Conservation (phyloP, 2,888 invertebrate genomes). For the Epicampocera succincta region DNA sequence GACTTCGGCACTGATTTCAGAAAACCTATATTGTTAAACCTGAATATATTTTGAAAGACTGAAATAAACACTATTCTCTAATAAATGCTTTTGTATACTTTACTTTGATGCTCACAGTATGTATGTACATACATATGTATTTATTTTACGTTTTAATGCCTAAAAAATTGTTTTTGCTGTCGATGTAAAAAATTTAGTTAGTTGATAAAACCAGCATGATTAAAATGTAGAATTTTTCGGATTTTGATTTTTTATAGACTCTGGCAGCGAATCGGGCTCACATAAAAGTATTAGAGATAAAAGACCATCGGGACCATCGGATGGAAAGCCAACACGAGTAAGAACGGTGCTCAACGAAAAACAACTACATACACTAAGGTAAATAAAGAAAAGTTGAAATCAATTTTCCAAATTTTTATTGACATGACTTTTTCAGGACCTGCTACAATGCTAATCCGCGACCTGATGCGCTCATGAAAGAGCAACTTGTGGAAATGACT, state of each 20-base stretch:
- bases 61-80: too few species aligned
- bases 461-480: constrained; percentile 99
- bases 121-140: too few species aligned
- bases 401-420: not conserved
- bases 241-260: constrained; percentile 85
- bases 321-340: constrained; percentile 98
- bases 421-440: constrained; percentile 83
- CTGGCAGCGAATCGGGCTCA: constrained; percentile 95
- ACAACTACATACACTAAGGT: constrained; percentile 96
- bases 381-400: constrained; percentile 13
- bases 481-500: constrained; percentile 99
- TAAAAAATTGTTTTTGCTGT: constrained; percentile 27
- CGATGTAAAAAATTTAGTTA: constrained; percentile 50
- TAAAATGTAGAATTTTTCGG: constrained; percentile 68
- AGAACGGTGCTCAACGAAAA: constrained; percentile 99
- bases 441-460: constrained; percentile 99
- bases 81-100: too few species aligned
- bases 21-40: too few species aligned
- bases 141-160: constrained; percentile 11
- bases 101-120: too few species aligned
- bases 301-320: constrained; percentile 83
- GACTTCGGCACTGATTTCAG: too few species aligned
- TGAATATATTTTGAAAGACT: too few species aligned
- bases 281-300: constrained; percentile 88
- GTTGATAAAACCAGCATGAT: constrained; percentile 65